phyloP scores from a whole-genome alignment of 2,113 vertebrate species.

The Arenaria interpres region DNA sequence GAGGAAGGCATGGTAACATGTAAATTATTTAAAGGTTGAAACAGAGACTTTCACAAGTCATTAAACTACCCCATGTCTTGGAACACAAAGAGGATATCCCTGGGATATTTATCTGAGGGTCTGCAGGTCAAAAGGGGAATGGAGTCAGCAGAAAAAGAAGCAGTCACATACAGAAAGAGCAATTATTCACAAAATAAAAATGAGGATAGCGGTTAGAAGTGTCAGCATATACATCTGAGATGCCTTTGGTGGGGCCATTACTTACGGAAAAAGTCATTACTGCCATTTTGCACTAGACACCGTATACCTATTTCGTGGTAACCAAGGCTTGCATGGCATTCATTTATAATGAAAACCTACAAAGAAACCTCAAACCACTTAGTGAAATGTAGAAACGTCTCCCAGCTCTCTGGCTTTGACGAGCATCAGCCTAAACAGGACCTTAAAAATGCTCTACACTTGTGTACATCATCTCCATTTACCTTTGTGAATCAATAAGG shows the following conservation, averaged over 20 bases:
- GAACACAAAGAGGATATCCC: background rate
- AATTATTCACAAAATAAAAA: slow-evolving; percentile 48
- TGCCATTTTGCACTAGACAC: background rate
- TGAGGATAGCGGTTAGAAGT: background rate
- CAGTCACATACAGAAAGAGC: background rate
- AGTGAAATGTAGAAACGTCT: background rate
- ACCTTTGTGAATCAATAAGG: background rate
- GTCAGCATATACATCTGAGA: background rate
- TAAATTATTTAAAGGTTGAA: slow-evolving; percentile 40
- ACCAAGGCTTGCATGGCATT: background rate
- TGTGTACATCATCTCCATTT: background rate
- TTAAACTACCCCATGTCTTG: slow-evolving; percentile 15
- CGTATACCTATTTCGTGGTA: background rate
- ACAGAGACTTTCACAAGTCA: slow-evolving; percentile 7
- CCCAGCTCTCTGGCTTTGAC: background rate
- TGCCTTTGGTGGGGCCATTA: background rate
- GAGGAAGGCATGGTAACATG: background rate
- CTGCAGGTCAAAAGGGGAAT: background rate
- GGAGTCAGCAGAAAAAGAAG: background rate
- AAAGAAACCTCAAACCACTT: background rate
- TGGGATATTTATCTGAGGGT: slow-evolving; percentile 12
- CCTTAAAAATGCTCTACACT: background rate
- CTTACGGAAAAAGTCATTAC: background rate
- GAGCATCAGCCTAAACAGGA: background rate
- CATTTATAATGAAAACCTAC: background rate